Evolutionary conservation across 2,797 vertebrate species (phyloP), one percentile per base, ranked within the genome.

Genomic region (Rhinella marina): DNA sequence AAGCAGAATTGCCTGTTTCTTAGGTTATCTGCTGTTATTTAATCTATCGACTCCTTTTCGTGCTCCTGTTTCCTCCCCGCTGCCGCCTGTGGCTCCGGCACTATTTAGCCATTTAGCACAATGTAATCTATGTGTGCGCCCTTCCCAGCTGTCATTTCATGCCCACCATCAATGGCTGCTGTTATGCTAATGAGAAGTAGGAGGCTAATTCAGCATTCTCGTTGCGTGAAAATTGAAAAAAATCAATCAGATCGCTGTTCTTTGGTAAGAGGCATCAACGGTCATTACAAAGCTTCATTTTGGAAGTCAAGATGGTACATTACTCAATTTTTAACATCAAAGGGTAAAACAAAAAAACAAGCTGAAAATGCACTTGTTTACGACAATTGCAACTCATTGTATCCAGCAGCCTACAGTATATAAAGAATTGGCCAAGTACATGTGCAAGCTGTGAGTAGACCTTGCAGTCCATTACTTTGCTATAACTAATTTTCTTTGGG

Each of bases 101-200:
- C 27, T 21, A 3, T 80, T 61, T 41, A 61, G 56, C 32, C 32
- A 81, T 64, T 54, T 77, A 54, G 75, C 57, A 81, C 59, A n/a
- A 62, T 64, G 27, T n/a, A 62, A 61, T 62, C 79, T 81, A 48
- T n/a, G 79, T 41, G 41, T 48, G 21, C 79, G 19, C 25, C 29
- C 19, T 48, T 64, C 79, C 56, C 78, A 61, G 78, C 57, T 80
- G 57, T 80, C 57, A 59, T 81, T 81, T 81, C 41, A 54, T 77
- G 57, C 78, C 79, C 59, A 81, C 9, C 3, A 12, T 62, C 79
- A 81, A 48, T 48, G 54, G 54, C 25, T 59, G 25, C 72, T 75
- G 48, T 77, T 52, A 77, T 62, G 29, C 7, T 62, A 61, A 77
- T 77, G 23, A 54, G 23, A 77, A 77, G 23, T 77, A 76, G 75